Evolutionary conservation across 2,888 invertebrate species (phyloP), one percentile per base, ranked within the genome.

Genomic region (Allolobophora icterica): DNA sequence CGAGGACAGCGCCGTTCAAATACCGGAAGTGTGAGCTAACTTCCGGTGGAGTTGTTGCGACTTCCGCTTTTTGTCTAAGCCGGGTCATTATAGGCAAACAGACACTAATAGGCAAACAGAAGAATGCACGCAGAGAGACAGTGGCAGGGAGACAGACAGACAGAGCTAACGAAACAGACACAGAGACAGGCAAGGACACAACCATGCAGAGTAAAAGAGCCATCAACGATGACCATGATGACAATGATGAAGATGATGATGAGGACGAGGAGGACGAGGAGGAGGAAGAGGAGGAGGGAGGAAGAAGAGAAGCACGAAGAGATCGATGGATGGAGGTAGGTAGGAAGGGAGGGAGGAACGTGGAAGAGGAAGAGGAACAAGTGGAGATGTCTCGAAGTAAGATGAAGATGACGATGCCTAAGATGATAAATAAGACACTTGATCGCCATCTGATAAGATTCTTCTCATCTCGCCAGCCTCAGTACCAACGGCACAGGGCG

Each of bases 91-190:
- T n/a, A 17, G n/a, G n/a, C 71, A 71, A n/a, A 71, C 71, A 71
- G 71, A 71, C 71, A 71, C 71, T n/a, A n/a, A 71, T n/a, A 71
- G 71, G n/a, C 71, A 71, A 71, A 71, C 71, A 71, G 71, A 71
- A 8, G n/a, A 71, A 30, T 13, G n/a, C 30, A n/a, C 8, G n/a
- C 30, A 71, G 30, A 71, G 30, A n/a, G 30, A 71, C 30, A 71
- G 30, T 11, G 30, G n/a, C 71, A 71, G 30, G n/a, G 8, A 71
- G n/a, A 71, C 8, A 71, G 71, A 71, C 30, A n/a, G 71, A 71
- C 30, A 71, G 30, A n/a, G 6, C 30, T 1, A 71, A 52, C 24
- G 1, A 71, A n/a, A n/a, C 71, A 71, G 71, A 71, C n/a, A n/a
- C n/a, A n/a, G 6, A 13, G n/a, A 71, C 30, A 71, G n/a, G n/a